A percentile compares a stretch with the other conserved stretches of the same genome.
Evolutionary conservation across 2,113 vertebrate species (phyloP).

Genomic region (Typhlomys cinereus): DNA sequence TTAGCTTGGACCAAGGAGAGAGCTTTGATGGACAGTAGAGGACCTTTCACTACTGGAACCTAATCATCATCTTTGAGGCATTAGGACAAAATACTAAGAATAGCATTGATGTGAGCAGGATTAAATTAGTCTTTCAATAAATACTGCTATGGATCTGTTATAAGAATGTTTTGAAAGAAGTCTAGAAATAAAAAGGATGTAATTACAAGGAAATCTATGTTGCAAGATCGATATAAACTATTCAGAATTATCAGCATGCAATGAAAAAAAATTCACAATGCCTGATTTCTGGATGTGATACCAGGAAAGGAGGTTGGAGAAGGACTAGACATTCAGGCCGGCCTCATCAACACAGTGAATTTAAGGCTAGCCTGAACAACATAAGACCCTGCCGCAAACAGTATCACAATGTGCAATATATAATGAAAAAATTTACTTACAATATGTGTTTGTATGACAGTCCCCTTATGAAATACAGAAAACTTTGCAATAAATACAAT

Average conservation of each 20-base stretch:
- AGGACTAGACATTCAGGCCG: background rate
- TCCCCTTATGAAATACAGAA: background rate
- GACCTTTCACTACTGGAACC: background rate
- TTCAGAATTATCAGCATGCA: background rate
- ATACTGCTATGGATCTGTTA: background rate
- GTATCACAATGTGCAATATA: background rate
- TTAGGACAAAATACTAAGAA: background rate
- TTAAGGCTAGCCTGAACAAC: background rate
- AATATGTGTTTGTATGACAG: background rate
- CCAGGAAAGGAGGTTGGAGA: too few species aligned
- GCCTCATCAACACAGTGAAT: background rate
- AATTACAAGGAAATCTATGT: background rate
- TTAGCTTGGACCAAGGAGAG: background rate
- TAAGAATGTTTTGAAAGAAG: background rate
- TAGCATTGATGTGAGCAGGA: background rate
- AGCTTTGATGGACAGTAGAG: too few species aligned
- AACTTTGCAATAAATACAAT: too few species aligned
- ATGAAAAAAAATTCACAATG: background rate
- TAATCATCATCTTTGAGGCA: background rate
- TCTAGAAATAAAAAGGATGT: background rate
- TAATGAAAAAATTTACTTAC: background rate
- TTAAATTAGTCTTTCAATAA: background rate
- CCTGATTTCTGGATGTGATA: background rate
- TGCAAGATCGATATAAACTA: background rate
- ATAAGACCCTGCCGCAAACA: background rate